phyloP scores from a whole-genome alignment of 2,888 invertebrate species.

The Drosophila algonquin region DNA sequence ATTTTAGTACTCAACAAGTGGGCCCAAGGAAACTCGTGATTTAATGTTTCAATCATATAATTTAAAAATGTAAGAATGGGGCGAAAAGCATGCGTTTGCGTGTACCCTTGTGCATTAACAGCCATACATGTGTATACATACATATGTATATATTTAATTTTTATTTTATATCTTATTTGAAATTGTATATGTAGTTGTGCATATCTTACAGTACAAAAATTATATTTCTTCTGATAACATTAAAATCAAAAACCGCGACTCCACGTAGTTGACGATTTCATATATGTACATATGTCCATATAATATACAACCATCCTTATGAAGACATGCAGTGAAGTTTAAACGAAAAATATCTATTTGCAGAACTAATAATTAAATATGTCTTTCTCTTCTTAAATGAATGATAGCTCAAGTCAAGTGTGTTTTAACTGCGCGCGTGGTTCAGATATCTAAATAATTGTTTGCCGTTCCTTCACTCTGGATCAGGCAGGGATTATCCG shows the following conservation, averaged over 20 bases:
- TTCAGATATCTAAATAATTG: background rate
- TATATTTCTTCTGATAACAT: background rate
- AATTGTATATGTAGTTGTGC: background rate
- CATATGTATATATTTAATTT: slow-evolving; percentile 5
- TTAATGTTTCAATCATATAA: slow-evolving; percentile 14
- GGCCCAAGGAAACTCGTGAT: background rate
- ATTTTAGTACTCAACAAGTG: slow-evolving; percentile 5
- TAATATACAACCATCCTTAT: background rate
- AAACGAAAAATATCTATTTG: background rate
- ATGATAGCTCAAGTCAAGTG: background rate
- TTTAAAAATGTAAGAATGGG: slow-evolving; percentile 6
- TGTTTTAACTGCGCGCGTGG: background rate
- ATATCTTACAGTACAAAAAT: background rate
- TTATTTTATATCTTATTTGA: background rate
- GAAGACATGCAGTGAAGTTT: background rate
- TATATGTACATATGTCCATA: background rate
- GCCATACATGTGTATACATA: slow-evolving; percentile 8
- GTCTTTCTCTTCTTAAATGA: background rate
- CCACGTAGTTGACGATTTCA: background rate
- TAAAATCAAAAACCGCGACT: background rate
- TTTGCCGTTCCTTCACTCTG: slow-evolving; percentile 44
- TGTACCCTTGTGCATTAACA: slow-evolving; percentile 9
- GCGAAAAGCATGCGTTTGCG: slow-evolving; percentile 8
- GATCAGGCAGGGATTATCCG: slow-evolving; percentile 43
- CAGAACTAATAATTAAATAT: slow-evolving; percentile 3